Conservation (phyloP, 2,888 invertebrate species). For the Eubasilissa splendida region DNA sequence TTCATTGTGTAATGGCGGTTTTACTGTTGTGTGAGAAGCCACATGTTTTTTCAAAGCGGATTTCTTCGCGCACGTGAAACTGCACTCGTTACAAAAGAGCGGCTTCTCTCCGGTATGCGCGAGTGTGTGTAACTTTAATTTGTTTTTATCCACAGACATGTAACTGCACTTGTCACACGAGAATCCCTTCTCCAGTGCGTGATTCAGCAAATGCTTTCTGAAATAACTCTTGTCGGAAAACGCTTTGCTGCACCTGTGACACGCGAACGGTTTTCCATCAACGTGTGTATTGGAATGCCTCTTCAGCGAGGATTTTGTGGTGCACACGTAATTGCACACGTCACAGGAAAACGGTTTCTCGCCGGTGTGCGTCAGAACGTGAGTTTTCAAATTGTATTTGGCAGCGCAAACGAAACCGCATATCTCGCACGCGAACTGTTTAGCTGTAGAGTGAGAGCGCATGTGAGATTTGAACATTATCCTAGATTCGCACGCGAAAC, state of each 20-base stretch:
- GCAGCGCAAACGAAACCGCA: slow-evolving; percentile 13
- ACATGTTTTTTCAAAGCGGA: no score
- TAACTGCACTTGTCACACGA: slow-evolving; percentile 5
- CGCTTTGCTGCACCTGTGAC: neutral
- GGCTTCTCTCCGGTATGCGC: no score
- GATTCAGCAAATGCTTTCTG: neutral
- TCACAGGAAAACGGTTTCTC: slow-evolving; percentile 3
- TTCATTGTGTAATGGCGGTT: no score
- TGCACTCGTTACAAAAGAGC: no score
- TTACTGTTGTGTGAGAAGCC: no score
- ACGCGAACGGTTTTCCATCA: neutral
- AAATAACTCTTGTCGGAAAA: neutral
- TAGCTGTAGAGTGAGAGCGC: neutral
- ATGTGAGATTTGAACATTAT: no score
- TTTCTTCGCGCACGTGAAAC: no score
- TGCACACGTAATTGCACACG: neutral
- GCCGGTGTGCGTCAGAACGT: neutral
- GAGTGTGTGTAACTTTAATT: no score
- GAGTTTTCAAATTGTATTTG: neutral
- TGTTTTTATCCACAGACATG: neutral
- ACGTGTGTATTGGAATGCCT: neutral
- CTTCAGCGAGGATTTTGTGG: neutral
- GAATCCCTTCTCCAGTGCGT: neutral
- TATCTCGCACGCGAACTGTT: neutral
- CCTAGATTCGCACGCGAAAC: no score